Evolutionary conservation across 1,140 invertebrate genomes (phyloP), one percentile per base, ranked within the genome.

Genomic region (Lerema accius): DNA sequence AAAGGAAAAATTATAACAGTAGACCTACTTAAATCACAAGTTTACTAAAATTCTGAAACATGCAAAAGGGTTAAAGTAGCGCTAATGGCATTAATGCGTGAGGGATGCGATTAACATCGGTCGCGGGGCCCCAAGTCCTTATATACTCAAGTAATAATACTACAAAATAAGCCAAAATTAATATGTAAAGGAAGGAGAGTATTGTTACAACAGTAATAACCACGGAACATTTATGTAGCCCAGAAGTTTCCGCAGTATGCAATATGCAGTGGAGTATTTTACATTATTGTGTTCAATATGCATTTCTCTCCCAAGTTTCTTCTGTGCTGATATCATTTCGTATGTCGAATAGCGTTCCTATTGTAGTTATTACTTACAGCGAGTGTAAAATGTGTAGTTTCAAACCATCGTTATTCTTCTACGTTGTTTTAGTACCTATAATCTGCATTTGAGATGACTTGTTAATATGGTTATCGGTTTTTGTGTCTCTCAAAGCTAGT

Each of bases 231-330:
- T 46, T 46, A 23, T 11, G 35, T 53, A 13, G 19, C 10, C 14
- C 16, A 19, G 11, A 53, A 53, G 16, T 40, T 53, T 53, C 35
- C 50, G 17, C 16, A 53, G 5, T 11, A 19, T 51, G 48, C 28
- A 32, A 32, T 32, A 32, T 32, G 28, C 28, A 32, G 28, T 9
- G 1, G 28, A 32, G 28, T 32, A 32, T 7, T 32, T 32, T 32
- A 40, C 11, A 37, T 46, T 46, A 46, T 23, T 23, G 17, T 23
- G 17, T 53, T 53, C 7, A 40, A 23, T 51, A 39, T 51, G 16
- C 49, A 51, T 32, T 32, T 32, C 4, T 9, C 4, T 32, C n/a
- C 28, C 28, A 9, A 32, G 28, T 32, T 32, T 32, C 4, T 32
- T 32, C 28, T 32, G 28, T 32, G 7, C 28, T 32, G 28, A 9